Evolutionary conservation across 2,113 vertebrate genomes (phyloP).

Genomic region (Panurus biarmicus): DNA sequence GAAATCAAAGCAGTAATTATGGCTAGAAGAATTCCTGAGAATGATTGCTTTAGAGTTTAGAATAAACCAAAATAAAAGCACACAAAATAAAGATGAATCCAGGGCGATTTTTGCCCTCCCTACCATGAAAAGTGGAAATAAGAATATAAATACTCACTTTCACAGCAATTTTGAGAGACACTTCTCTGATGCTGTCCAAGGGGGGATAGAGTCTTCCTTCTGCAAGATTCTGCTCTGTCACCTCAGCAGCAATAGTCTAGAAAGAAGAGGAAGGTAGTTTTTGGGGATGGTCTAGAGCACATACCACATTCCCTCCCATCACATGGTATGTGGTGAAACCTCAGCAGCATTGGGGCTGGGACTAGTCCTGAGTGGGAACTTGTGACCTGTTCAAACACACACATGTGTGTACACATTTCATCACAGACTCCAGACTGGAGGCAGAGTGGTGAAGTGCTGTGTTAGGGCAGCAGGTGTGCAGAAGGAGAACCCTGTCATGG

Average conservation of each 20-base stretch:
- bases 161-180: constrained; percentile 92
- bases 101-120: neutral
- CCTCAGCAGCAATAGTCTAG: constrained; percentile 86
- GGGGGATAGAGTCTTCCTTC: constrained; percentile 95
- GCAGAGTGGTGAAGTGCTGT: neutral
- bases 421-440: neutral
- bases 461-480: neutral
- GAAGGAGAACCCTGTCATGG: neutral
- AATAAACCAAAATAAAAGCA: neutral
- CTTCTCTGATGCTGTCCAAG: constrained; percentile 86
- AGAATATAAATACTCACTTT: constrained; percentile 72
- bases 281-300: neutral
- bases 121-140: neutral
- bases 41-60: neutral
- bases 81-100: neutral
- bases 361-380: neutral
- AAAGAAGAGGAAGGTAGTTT: neutral
- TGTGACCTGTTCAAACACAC: neutral
- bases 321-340: neutral
- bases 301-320: neutral
- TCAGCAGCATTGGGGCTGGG: neutral
- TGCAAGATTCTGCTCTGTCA: constrained; percentile 87
- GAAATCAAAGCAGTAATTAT: neutral
- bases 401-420: fast-evolving
- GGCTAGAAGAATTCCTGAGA: neutral